Evolutionary conservation across 2,797 vertebrate genomes (phyloP).

Genomic region (Mastacembelus armatus): DNA sequence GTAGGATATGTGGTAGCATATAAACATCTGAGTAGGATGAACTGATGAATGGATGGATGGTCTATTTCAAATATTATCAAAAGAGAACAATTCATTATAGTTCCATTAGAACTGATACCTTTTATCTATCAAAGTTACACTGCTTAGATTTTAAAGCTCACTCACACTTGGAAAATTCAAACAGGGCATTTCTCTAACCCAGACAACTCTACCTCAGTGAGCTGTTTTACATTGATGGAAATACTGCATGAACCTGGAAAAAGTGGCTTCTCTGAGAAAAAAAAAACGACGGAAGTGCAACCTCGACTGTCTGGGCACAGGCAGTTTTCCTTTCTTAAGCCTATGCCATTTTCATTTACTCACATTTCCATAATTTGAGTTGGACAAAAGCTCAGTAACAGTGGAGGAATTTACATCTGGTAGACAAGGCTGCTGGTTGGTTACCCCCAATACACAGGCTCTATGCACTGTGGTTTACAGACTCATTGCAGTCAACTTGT

Average conservation of each 20-base stretch:
- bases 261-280: conserved; percentile 55
- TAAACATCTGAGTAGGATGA: too few relatives aligned
- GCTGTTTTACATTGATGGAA: conserved; percentile 80
- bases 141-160: conserved; percentile 61
- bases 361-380: conserved; percentile 79
- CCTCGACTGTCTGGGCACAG: conserved; percentile 75
- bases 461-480: conserved; percentile 49
- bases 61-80: neutral
- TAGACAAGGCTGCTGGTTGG: conserved; percentile 57
- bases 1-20: neutral
- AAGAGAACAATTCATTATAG: too few relatives aligned
- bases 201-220: conserved; percentile 75
- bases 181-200: conserved; percentile 65
- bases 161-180: conserved; percentile 75
- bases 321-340: conserved; percentile 70
- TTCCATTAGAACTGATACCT: conserved; percentile 53
- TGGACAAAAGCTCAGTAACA: conserved; percentile 76
- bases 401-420: conserved; percentile 81
- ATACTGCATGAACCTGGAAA: conserved; percentile 76
- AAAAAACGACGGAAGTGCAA: conserved; percentile 65
- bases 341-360: conserved; percentile 69
- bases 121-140: conserved; percentile 73
- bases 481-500: conserved; percentile 52
- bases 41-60: neutral
- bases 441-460: conserved; percentile 40